phyloP scores from a whole-genome alignment of 2,113 vertebrate species.

The Pangasianodon gigas region DNA sequence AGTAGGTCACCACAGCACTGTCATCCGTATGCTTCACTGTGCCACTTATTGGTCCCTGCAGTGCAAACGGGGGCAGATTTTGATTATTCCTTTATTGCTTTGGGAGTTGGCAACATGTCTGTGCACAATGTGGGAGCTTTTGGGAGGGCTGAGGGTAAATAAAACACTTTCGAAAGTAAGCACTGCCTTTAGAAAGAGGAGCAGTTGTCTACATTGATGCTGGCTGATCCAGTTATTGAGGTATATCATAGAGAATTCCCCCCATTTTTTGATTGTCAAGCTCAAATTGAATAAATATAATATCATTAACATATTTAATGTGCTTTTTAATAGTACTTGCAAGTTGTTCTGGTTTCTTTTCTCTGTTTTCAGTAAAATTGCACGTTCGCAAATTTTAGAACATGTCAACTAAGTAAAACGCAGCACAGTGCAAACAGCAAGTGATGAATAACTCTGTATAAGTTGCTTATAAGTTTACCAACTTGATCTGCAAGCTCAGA shows the following conservation, averaged over 20 bases:
- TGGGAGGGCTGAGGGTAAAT: constrained; percentile 9
- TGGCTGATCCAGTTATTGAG: background rate
- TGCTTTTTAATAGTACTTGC: background rate
- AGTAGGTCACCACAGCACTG: constrained; percentile 31
- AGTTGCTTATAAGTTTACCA: background rate
- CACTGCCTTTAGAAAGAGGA: background rate
- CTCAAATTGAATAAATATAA: background rate
- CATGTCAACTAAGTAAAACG: background rate
- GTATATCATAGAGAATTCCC: background rate
- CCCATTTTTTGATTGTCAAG: background rate
- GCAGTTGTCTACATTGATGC: background rate
- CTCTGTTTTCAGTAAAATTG: background rate
- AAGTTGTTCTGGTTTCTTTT: background rate
- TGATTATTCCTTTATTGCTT: constrained; percentile 33
- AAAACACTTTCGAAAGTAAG: constrained; percentile 28
- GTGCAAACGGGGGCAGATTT: constrained; percentile 29
- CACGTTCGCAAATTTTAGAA: background rate
- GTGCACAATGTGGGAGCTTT: constrained; percentile 29
- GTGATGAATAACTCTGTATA: background rate
- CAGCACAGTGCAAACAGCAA: background rate
- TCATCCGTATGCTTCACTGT: constrained; percentile 18
- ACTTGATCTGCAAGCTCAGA: background rate
- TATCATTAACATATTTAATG: background rate
- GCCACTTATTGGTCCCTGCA: constrained; percentile 35
- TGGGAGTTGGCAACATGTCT: constrained; percentile 35